Conservation (phyloP, 2,797 vertebrate genomes). For the Zenarchopterus dispar region DNA sequence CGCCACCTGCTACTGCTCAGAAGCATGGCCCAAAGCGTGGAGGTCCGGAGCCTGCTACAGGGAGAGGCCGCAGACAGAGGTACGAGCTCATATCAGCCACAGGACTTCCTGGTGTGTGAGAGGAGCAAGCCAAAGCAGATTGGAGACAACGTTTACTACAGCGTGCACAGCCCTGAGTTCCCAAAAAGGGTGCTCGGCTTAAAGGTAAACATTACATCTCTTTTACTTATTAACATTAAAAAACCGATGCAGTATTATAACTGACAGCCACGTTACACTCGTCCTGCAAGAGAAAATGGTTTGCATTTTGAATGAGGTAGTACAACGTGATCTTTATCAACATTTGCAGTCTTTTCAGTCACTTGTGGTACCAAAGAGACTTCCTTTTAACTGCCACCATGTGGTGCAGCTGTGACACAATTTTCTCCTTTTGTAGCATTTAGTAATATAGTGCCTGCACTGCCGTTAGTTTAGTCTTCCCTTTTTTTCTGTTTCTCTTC, state of each 20-base stretch:
- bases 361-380: conserved; percentile 49
- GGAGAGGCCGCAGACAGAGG: conserved; percentile 20
- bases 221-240: neutral
- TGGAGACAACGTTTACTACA: conserved; percentile 75
- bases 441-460: neutral
- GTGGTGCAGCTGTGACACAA: no score
- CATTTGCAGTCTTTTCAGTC: conserved; percentile 16
- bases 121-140: conserved; percentile 61
- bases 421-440: neutral
- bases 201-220: conserved; percentile 75
- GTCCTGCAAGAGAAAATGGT: no score
- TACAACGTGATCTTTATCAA: conserved; percentile 50
- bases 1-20: conserved; percentile 74
- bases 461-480: no score
- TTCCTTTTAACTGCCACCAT: conserved; percentile 61
- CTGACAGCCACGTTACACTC: no score
- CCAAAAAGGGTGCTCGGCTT: conserved; percentile 72
- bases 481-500: conserved; percentile 14
- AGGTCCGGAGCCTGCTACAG: conserved; percentile 50
- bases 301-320: conserved; percentile 4
- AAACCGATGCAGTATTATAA: neutral
- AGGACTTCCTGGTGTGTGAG: conserved; percentile 70
- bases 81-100: conserved; percentile 48
- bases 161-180: conserved; percentile 57
- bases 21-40: conserved; percentile 49